These are phyloP conservation scores for Monopis laevigella DNA, from an alignment of 2,888 invertebrate genomes.

Conservation along the genomic window DNA sequence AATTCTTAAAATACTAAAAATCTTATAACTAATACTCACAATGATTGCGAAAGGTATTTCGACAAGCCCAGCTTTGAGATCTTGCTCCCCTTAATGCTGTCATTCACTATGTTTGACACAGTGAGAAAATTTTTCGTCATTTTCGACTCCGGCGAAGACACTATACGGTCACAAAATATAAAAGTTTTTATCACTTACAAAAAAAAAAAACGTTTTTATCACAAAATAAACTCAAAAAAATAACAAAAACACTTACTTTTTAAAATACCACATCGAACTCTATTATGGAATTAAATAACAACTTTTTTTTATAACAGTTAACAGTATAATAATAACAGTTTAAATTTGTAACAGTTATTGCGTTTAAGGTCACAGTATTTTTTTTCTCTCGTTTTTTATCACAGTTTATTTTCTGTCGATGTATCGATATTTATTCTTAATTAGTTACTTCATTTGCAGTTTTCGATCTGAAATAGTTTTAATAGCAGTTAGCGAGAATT, in stretches of 20 bases:
- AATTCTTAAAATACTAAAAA: too few relatives aligned
- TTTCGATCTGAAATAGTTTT: too few relatives aligned
- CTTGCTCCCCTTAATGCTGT: slow-evolving; percentile 79
- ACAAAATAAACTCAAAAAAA: neutral
- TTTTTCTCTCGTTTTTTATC: neutral
- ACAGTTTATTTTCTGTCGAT: neutral
- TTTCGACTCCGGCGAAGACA: slow-evolving; percentile 56
- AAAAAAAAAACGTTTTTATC: neutral
- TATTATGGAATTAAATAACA: neutral
- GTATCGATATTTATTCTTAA: too few relatives aligned
- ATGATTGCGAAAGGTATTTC: slow-evolving; percentile 79
- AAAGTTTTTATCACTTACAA: neutral
- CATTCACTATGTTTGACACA: slow-evolving; percentile 72
- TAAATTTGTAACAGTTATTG: neutral
- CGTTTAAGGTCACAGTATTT: neutral
- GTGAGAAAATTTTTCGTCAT: slow-evolving; percentile 70
- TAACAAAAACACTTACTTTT: slow-evolving; percentile 2
- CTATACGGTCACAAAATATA: slow-evolving; percentile 26
- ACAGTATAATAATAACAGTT: neutral
- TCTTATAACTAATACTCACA: slow-evolving; percentile 73
- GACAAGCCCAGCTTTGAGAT: slow-evolving; percentile 78
- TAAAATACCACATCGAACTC: neutral
- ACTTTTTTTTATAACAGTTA: neutral
- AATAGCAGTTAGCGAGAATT: too few relatives aligned
- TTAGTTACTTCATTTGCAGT: too few relatives aligned